These are phyloP conservation scores for Onychomys torridus DNA, from an alignment of 2,797 vertebrate species.

Conservation along the genomic window DNA sequence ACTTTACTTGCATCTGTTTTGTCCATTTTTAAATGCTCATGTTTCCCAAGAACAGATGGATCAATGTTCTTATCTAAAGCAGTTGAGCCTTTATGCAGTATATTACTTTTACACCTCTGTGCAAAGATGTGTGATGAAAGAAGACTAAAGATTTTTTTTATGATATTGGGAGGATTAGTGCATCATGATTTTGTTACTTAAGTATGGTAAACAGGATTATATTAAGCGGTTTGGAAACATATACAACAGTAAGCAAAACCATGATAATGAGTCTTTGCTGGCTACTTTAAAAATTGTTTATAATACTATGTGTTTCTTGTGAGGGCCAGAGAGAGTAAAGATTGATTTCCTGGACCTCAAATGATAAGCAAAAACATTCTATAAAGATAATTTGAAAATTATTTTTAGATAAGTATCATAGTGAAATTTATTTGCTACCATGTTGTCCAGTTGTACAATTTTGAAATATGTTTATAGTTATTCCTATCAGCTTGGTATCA, in stretches of 20 bases:
- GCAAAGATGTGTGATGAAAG: neutral
- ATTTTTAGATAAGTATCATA: neutral
- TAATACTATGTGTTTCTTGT: neutral
- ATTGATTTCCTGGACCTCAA: constrained; percentile 40
- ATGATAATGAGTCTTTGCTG: neutral
- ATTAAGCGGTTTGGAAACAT: constrained; percentile 14
- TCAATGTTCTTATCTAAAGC: constrained; percentile 9
- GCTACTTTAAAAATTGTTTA: neutral
- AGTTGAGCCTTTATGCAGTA: neutral
- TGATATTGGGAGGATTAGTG: constrained; percentile 3
- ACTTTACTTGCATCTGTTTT: neutral
- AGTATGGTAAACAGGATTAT: constrained; percentile 23
- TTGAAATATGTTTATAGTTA: neutral
- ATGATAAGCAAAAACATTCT: constrained; percentile 3
- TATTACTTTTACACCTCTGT: constrained; percentile 38
- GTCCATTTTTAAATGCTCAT: neutral
- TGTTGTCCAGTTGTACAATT: neutral
- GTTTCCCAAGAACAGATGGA: neutral
- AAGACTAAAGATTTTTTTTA: neutral
- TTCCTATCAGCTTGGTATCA: neutral
- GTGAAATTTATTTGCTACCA: neutral
- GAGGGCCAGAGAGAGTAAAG: neutral
- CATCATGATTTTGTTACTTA: neutral
- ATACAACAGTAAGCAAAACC: neutral
- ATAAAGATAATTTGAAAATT: constrained; percentile 32